A percentile compares a stretch with the other conserved stretches of the same genome.
These are phyloP conservation scores for Limosa lapponica DNA, from an alignment of 2,797 vertebrate genomes.

Conservation along the genomic window DNA sequence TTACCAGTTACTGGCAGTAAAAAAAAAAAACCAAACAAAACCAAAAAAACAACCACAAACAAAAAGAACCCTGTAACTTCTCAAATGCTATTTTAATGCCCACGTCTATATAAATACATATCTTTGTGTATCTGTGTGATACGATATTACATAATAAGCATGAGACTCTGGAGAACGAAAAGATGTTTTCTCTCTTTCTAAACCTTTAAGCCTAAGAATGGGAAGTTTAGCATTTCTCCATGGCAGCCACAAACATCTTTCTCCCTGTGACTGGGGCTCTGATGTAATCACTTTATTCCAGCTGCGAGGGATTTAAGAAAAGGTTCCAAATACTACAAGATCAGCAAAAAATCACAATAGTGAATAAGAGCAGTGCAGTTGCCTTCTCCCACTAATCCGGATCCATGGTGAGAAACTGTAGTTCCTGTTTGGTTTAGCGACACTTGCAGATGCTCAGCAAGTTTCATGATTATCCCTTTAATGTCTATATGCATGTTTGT, in stretches of 20 bases:
- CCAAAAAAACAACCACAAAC: neutral
- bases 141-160: neutral
- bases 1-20: neutral
- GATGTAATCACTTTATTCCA: slow-evolving; percentile 47
- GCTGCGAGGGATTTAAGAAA: slow-evolving; percentile 20
- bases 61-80: neutral
- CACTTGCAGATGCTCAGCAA: slow-evolving; percentile 20
- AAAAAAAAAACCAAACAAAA: neutral
- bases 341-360: slow-evolving; percentile 9
- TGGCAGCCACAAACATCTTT: slow-evolving; percentile 12
- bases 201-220: slow-evolving; percentile 14
- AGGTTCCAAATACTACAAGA: neutral
- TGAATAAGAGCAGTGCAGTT: neutral
- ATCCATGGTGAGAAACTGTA: neutral
- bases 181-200: neutral
- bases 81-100: neutral
- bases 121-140: neutral
- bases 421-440: slow-evolving; percentile 14
- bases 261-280: neutral
- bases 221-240: neutral
- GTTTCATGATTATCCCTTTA: slow-evolving; percentile 13
- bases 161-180: neutral
- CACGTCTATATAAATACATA: neutral
- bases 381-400: neutral
- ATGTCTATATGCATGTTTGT: neutral